A percentile compares a stretch with the other conserved stretches of the same genome.
Evolutionary conservation across 2,113 vertebrate species (phyloP).

Genomic region (Daboia siamensis): DNA sequence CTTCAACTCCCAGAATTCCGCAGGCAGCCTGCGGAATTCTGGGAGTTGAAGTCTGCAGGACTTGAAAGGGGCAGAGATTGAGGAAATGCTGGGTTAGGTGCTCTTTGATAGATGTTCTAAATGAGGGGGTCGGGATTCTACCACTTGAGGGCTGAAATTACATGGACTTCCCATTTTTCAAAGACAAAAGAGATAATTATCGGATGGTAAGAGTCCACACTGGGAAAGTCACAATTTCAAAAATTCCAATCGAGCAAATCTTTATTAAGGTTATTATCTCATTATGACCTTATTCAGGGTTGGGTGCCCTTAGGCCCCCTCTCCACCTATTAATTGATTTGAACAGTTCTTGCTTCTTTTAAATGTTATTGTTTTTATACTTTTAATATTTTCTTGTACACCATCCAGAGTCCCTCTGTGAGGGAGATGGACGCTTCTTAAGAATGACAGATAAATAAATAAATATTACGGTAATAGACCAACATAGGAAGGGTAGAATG

Average conservation of each 20-base stretch:
- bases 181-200: not conserved
- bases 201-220: not conserved
- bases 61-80: not conserved
- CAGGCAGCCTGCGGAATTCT: not conserved
- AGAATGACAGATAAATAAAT: too few species aligned
- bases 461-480: too few species aligned
- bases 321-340: too few species aligned
- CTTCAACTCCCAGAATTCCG: not conserved
- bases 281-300: too few species aligned
- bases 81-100: not conserved
- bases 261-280: too few species aligned
- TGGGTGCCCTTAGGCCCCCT: too few species aligned
- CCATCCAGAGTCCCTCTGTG: too few species aligned
- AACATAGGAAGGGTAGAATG: too few species aligned
- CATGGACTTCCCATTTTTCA: not conserved
- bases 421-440: too few species aligned
- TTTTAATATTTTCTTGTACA: too few species aligned
- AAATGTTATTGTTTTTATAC: too few species aligned
- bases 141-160: not conserved
- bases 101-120: not conserved
- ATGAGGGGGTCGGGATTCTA: not conserved
- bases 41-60: not conserved
- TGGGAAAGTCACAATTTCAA: not conserved
- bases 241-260: not conserved
- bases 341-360: too few species aligned